A percentile compares a stretch with the other conserved stretches of the same genome.
phyloP scores from a whole-genome alignment of 37 sponge, comb jelly and placozoan genomes.

The Beroe forskalii region DNA sequence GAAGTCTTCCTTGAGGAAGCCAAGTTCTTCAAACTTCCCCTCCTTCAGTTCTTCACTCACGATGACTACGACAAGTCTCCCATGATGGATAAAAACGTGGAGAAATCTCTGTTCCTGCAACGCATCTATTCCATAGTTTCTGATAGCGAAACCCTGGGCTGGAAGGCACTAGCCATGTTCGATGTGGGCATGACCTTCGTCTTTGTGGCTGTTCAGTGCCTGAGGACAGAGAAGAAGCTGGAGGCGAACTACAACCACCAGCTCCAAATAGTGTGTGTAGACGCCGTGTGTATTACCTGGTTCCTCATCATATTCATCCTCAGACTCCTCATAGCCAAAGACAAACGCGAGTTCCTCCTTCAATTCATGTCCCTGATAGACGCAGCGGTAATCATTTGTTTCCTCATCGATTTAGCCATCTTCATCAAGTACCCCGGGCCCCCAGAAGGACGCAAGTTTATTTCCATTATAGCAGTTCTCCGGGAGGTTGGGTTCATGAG shows the following conservation, averaged over 20 bases:
- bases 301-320: slow-evolving; percentile 15
- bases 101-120: background rate
- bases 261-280: background rate
- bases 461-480: background rate
- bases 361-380: slow-evolving; percentile 24
- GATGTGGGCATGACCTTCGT: no score
- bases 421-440: background rate
- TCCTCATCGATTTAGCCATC: background rate
- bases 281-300: slow-evolving; percentile 2
- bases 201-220: slow-evolving; percentile 16
- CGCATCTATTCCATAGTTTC: background rate
- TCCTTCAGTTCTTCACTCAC: background rate
- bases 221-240: background rate
- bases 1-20: slow-evolving; percentile 31
- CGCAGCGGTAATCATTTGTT: background rate
- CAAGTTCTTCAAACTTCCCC: slow-evolving; percentile 35
- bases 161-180: slow-evolving; percentile 30
- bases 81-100: background rate
- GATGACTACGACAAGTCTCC: background rate
- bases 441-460: background rate
- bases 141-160: background rate
- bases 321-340: background rate
- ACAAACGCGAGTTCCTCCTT: background rate
- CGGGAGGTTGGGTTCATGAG: background rate
- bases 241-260: background rate